Percentiles rank a stretch among this genome's conserved stretches.
phyloP scores from a whole-genome alignment of 2,797 vertebrate genomes.

The Tinamus major region DNA sequence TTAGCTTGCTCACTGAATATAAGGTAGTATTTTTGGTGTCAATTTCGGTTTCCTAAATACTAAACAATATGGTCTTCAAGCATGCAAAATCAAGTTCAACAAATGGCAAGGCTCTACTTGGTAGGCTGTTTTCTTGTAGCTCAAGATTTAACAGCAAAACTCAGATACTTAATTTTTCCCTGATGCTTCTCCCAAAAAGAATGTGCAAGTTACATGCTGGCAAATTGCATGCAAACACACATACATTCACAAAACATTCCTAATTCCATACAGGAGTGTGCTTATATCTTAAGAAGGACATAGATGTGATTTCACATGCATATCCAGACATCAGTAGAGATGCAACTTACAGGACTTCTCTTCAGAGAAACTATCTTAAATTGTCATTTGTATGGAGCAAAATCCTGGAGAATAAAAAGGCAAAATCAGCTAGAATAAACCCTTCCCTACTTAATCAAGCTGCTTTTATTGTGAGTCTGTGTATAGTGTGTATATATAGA shows the following conservation, averaged over 20 bases:
- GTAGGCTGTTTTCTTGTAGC: conserved; percentile 27
- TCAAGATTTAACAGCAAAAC: conserved; percentile 58
- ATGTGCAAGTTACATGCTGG: background rate
- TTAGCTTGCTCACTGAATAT: conserved; percentile 31
- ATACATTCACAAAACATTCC: background rate
- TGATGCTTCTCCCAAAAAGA: background rate
- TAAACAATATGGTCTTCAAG: conserved; percentile 54
- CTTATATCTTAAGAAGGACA: background rate
- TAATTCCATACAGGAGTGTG: background rate
- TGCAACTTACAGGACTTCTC: background rate
- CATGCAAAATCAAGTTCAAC: conserved; percentile 57
- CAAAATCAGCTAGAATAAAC: background rate
- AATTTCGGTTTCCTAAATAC: conserved; percentile 30
- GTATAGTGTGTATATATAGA: accelerated
- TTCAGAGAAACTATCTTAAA: too few species aligned
- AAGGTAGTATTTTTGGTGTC: conserved; percentile 53
- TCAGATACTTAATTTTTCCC: conserved; percentile 1
- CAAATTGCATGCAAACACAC: background rate
- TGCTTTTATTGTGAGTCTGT: background rate
- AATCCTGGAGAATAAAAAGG: background rate
- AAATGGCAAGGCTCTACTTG: conserved; percentile 27
- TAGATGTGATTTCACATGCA: background rate
- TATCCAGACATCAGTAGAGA: background rate
- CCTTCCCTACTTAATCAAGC: background rate
- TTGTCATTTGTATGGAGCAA: background rate